Evolutionary conservation across 1,140 invertebrate genomes (phyloP), one percentile per base, ranked within the genome.

Genomic region (Nixonia krombeini): DNA sequence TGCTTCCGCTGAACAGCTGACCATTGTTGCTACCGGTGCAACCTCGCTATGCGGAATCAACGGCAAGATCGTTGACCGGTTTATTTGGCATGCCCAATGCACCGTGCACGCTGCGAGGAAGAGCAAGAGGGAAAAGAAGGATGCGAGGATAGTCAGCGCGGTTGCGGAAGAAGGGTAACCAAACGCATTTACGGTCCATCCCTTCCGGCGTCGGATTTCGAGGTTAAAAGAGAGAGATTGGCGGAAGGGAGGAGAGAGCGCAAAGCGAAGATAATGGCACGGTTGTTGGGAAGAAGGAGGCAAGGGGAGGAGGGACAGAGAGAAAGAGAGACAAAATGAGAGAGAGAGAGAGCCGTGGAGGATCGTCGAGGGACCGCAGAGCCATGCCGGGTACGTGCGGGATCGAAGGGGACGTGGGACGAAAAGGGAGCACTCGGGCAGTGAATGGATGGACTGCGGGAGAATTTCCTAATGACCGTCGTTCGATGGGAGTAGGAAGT

Each of bases 391-490:
- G 29, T 18, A 16, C 4, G 42, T 16, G 10, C 23, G 49, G 13
- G 41, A n/a, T n/a, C 46, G 51, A 44, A 51, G 37, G 44, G 25
- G 38, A 31, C 17, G 15, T 29, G 28, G 15, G 25, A 13, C 12
- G 45, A 23, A 40, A 33, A 23, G 63, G 29, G 21, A 29, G 29
- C 12, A 41, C 33, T 37, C 31, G 53, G 63, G 35, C 56, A 51
- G 70, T 80, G 79, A 81, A 79, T 79, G 74, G 71, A 77, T 70
- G 73, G 64, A 75, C 62, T 72, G 51, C 44, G 55, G 50, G 58
- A 67, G 67, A 70, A 67, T 72, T 76, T 70, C 50, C 72, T 74
- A 76, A 72, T 69, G 72, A 66, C 57, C 52, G 41, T 66, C 41
- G 59, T 56, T 61, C 18, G 59, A 13, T 10, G 29, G 28, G 42